Base-by-base conservation (phyloP, 2,797 vertebrate species). In the Varecia variegata region DNA sequence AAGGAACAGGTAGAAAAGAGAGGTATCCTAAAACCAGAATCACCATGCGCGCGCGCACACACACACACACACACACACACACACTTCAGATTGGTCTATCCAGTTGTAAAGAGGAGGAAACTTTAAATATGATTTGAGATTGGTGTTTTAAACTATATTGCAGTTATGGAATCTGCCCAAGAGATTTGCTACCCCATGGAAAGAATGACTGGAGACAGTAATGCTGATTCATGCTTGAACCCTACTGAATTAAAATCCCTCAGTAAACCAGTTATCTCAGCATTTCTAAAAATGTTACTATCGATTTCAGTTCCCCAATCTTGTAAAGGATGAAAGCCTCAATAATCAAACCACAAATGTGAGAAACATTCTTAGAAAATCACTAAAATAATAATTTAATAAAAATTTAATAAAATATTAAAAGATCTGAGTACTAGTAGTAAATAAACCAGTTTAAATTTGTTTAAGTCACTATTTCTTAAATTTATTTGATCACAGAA, bases 361-460 rank as follows among this genome's bases (percentile, higher is more conserved):
- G 47, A 4, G 17, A 79, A 73, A 38, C 38, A 83, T 84, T 88
- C 92, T 97, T 71, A 54, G 30, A 84, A 83, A 91, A 92, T 83
- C 47, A 76, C 38, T 43, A 85, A 58, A 56, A 56, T 38, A 40
- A 79, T 27, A 40, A 18, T 10, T 80, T 56, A 56, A 80, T 56
- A 70, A 38, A 70, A 70, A 71, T 38, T 5, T 38, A 56, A 68
- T 40, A 68, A 93, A 85, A 83, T 82, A 35, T 8, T 82, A 30
- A 87, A 94, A 67, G 17, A 93, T 60, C 14, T 80, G 14, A 90
- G 3, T 68, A 81, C 3, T 62, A 20, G n/a, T 23, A 27, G 23
- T 81, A 93, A 94, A 77, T 35, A 62, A 83, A 67, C 13, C 50
- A 74, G 47, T 82, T 90, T 92, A 67, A 91, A 76, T 65, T 79